phyloP scores from a whole-genome alignment of 2,888 invertebrate genomes.

The Agonopterix arenella region DNA sequence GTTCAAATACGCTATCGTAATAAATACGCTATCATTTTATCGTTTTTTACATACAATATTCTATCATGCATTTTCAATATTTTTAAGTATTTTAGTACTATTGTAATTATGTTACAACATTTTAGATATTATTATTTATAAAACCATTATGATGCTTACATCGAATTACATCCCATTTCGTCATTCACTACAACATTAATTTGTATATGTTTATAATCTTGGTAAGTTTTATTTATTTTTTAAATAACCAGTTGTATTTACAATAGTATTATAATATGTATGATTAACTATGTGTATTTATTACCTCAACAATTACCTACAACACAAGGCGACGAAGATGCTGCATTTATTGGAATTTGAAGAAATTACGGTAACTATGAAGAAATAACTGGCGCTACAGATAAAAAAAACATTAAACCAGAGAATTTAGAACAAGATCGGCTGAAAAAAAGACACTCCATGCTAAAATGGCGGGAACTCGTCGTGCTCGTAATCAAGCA shows the following conservation, averaged over 20 bases:
- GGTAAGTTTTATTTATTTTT: neutral
- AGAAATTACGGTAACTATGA: neutral
- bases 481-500: slow-evolving; percentile 63
- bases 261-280: slow-evolving; percentile 11
- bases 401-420: neutral
- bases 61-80: too few relatives aligned
- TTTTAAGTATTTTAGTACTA: too few relatives aligned
- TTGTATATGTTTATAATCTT: neutral
- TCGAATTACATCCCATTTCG: neutral
- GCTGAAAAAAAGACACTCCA: slow-evolving; percentile 8
- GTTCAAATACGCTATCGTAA: neutral
- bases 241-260: slow-evolving; percentile 3
- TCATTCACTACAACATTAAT: neutral
- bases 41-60: too few relatives aligned
- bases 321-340: slow-evolving; percentile 18
- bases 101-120: too few relatives aligned
- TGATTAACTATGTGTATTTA: slow-evolving; percentile 21
- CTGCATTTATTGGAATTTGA: neutral
- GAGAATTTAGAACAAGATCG: neutral
- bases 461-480: slow-evolving; percentile 52
- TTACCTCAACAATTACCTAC: slow-evolving; percentile 27
- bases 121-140: neutral
- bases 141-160: neutral
- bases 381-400: neutral
- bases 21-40: too few relatives aligned